These are phyloP conservation scores for Ectemnius lituratus DNA, from an alignment of 2,888 invertebrate genomes.

Conservation along the genomic window DNA sequence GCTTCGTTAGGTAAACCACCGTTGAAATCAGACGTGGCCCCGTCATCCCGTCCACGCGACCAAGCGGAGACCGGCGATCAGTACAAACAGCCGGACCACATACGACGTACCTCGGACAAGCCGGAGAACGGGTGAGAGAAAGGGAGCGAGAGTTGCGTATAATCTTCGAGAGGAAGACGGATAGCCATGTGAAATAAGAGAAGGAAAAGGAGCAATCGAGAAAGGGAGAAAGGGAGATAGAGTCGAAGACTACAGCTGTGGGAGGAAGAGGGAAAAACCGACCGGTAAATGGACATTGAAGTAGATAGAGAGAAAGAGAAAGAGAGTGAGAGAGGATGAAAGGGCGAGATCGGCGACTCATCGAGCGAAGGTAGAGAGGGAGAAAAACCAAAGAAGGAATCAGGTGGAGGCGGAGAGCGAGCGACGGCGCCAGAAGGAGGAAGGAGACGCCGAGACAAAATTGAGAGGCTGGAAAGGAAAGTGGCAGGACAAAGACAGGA, in stretches of 20 bases:
- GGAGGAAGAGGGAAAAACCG: too few species aligned
- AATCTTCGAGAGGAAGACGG: not conserved
- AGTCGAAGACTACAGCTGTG: too few species aligned
- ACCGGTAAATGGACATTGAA: too few species aligned
- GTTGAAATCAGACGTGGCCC: constrained; percentile 18
- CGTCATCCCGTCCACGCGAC: constrained; percentile 26
- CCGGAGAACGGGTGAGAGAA: constrained; percentile 3
- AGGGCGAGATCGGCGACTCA: constrained; percentile 5
- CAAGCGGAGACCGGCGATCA: constrained; percentile 1
- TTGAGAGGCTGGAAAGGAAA: constrained; percentile 15
- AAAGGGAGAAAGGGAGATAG: too few species aligned
- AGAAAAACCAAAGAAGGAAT: constrained; percentile 9
- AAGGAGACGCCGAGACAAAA: constrained; percentile 6
- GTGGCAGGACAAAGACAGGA: not conserved
- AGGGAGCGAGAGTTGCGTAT: not conserved
- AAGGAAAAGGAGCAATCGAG: too few species aligned
- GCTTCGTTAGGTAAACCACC: constrained; percentile 46
- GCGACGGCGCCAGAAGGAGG: not conserved
- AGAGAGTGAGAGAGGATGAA: not conserved
- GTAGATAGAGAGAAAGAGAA: not conserved
- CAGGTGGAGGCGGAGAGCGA: constrained; percentile 10
- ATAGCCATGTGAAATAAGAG: not conserved
- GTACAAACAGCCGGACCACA: constrained; percentile 36
- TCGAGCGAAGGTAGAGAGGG: not conserved
- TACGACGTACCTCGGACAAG: constrained; percentile 29